Evolutionary conservation across 1,140 invertebrate genomes (phyloP).

Genomic region (Leptinotarsa texana): DNA sequence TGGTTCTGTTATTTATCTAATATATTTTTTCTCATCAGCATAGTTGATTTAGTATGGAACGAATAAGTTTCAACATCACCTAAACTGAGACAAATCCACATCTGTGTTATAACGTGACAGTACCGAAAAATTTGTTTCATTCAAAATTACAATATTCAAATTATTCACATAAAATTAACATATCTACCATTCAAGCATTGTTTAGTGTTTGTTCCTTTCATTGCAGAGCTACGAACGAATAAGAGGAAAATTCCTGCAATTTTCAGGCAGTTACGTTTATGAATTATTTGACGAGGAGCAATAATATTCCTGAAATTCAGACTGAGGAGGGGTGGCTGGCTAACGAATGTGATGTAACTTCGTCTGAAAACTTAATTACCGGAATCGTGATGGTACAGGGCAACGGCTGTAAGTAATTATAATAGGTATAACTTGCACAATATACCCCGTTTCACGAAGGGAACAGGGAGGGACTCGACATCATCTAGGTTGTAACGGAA

Average conservation of each 20-base stretch:
- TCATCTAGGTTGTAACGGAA: no score
- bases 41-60: no score
- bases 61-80: no score
- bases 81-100: no score
- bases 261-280: conserved; percentile 32
- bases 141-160: no score
- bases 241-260: conserved; percentile 19
- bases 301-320: conserved; percentile 39
- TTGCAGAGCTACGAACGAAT: conserved; percentile 14
- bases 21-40: no score
- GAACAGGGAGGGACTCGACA: not conserved
- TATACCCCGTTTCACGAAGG: conserved; percentile 1
- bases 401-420: conserved; percentile 39
- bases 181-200: conserved; percentile 3
- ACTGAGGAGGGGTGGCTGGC: conserved; percentile 30
- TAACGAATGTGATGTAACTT: conserved; percentile 39
- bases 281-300: conserved; percentile 31
- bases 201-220: conserved; percentile 31
- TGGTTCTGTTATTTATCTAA: no score
- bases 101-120: no score
- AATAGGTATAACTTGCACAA: conserved; percentile 36
- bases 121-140: no score
- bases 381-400: conserved; percentile 39
- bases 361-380: conserved; percentile 44
- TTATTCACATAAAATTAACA: no score